A percentile compares a stretch with the other conserved stretches of the same genome.
Conservation (phyloP, 2,888 invertebrate genomes). For the Mythimna ferrago region DNA sequence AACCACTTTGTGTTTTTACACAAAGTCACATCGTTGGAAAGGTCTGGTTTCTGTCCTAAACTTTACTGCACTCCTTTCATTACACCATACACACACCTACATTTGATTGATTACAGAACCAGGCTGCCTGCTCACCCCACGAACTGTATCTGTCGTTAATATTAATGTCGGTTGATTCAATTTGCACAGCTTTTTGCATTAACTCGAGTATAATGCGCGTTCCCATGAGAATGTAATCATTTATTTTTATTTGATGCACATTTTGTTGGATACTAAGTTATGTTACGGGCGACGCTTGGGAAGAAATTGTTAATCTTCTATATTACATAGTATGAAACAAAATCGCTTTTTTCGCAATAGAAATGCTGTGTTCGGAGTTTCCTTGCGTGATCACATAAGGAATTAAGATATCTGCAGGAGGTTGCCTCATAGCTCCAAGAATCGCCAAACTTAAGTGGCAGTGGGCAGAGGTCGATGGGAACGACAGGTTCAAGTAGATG, state of each 20-base stretch:
- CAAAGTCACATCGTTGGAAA: too few relatives aligned
- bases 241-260: constrained; percentile 48
- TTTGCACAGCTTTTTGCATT: constrained; percentile 63
- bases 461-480: too few relatives aligned
- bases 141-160: constrained; percentile 57
- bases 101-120: constrained; percentile 46
- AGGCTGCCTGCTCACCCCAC: constrained; percentile 20
- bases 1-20: too few relatives aligned
- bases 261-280: constrained; percentile 30
- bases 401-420: too few relatives aligned
- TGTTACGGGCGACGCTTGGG: constrained; percentile 22
- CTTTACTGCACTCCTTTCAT: background rate
- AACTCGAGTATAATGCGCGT: constrained; percentile 50
- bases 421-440: too few relatives aligned
- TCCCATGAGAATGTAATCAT: constrained; percentile 57
- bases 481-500: too few relatives aligned
- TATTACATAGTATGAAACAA: background rate
- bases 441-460: too few relatives aligned
- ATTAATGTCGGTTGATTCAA: constrained; percentile 61
- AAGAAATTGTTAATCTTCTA: background rate
- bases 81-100: background rate
- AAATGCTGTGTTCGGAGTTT: background rate
- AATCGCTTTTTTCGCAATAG: too few relatives aligned
- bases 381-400: too few relatives aligned
- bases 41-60: background rate